Evolutionary conservation across 2,888 invertebrate genomes (phyloP), one percentile per base, ranked within the genome.

Genomic region (Caenorhabditis sp.): DNA sequence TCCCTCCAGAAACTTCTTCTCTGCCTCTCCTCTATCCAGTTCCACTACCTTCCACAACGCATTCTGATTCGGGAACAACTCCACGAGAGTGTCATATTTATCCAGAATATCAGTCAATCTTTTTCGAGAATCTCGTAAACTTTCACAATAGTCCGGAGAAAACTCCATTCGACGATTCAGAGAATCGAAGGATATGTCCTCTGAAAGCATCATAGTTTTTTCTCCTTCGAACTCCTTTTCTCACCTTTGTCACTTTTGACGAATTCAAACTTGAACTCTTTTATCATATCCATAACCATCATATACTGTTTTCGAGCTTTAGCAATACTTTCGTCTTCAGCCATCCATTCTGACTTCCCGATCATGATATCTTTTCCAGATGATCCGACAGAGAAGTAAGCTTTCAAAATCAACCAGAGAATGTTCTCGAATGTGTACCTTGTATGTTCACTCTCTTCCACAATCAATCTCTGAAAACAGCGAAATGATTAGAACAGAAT

Each of bases 391-490:
- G 89, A 84, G 47, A 89, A 88, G 58, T 85, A 89, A 2, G 89
- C 80, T 68, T 88, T 87, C n/a, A 91, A 81, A 70, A 87, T 85
- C 26, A 91, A 84, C 91, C 91, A 91, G 2, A 91, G 68, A 14
- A 89, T 84, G 61, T 90, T 89, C 16, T 85, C 89, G 38, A 87
- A 81, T 31, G 85, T 84, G 77, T 89, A 85, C 26, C 84, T 76
- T 12, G 84, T 84, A 24, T 77, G 66, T 12, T 64, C 77, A 49
- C 82, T 83, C 38, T 80, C 72, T 35, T 84, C 84, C 3, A 80
- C 92, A 90, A 87, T 92, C 85, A 85, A 61, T 31, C 73, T 79
- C 82, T 85, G 66, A 61, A 85, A 85, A 19, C 2, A 24, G 7
- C 14, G 7, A 31, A n/a, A 1, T 44, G 38, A 51, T 35, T 16